Evolutionary conservation across 2,888 invertebrate genomes (phyloP).

Genomic region (Lasioglossum malachurum): DNA sequence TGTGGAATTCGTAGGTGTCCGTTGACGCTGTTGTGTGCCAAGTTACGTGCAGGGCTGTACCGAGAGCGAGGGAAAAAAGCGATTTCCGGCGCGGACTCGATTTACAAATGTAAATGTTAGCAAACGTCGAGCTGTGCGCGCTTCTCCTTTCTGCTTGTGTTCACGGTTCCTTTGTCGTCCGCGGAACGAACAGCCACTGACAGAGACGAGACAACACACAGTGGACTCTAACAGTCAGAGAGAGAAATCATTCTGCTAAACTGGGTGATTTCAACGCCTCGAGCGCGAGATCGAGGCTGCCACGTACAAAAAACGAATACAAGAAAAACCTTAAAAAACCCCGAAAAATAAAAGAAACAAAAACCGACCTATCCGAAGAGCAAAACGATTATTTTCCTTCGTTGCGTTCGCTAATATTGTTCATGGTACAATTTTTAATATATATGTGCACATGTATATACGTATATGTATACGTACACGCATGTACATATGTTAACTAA

Average conservation of each 20-base stretch:
- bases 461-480: neutral
- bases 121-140: constrained; percentile 19
- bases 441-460: neutral
- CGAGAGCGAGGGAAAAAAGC: neutral
- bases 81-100: neutral
- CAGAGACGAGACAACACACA: neutral
- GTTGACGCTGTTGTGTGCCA: neutral
- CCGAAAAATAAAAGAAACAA: constrained; percentile 29
- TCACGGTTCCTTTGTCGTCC: constrained; percentile 52
- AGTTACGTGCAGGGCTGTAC: neutral
- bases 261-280: neutral
- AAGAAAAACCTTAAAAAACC: neutral
- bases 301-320: neutral
- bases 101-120: constrained; percentile 16
- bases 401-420: constrained; percentile 28
- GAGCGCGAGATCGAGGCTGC: neutral
- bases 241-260: neutral
- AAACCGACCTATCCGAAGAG: constrained; percentile 9
- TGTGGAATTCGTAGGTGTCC: neutral
- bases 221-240: neutral
- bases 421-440: constrained; percentile 32
- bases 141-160: constrained; percentile 59
- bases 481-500: neutral
- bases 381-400: constrained; percentile 26
- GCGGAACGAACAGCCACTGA: constrained; percentile 18